phyloP scores from a whole-genome alignment of 2,113 vertebrate species.

The Procapra przewalskii region DNA sequence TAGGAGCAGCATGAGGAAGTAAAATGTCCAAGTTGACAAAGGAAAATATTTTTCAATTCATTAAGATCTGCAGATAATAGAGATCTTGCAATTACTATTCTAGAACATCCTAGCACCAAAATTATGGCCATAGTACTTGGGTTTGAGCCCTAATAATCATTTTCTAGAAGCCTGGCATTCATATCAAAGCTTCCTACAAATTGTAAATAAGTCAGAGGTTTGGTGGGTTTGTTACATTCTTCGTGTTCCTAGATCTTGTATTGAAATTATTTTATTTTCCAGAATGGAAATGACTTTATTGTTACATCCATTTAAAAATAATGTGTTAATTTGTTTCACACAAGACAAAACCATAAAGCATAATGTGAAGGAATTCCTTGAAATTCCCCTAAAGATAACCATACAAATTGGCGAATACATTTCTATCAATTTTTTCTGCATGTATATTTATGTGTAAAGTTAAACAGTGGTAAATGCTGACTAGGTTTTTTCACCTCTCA shows the following conservation, averaged over 20 bases:
- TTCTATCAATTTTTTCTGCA: background rate
- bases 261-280: slow-evolving; percentile 30
- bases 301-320: background rate
- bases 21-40: background rate
- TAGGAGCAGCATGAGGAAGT: background rate
- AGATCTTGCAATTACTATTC: background rate
- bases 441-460: background rate
- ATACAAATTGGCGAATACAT: background rate
- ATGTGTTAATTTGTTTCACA: background rate
- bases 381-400: background rate
- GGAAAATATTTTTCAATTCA: background rate
- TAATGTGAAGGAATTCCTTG: background rate
- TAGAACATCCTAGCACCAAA: background rate
- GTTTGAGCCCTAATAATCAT: background rate
- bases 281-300: background rate
- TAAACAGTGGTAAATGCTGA: background rate
- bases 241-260: background rate
- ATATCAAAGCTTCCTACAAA: background rate
- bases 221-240: background rate
- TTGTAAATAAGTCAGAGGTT: background rate
- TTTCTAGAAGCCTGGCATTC: background rate
- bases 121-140: background rate
- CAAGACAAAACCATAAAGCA: background rate
- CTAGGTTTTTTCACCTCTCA: background rate
- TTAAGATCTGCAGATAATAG: background rate